Evolutionary conservation across 2,797 vertebrate species (phyloP), one percentile per base, ranked within the genome.

Genomic region (Enteromius unitaeniatus): DNA sequence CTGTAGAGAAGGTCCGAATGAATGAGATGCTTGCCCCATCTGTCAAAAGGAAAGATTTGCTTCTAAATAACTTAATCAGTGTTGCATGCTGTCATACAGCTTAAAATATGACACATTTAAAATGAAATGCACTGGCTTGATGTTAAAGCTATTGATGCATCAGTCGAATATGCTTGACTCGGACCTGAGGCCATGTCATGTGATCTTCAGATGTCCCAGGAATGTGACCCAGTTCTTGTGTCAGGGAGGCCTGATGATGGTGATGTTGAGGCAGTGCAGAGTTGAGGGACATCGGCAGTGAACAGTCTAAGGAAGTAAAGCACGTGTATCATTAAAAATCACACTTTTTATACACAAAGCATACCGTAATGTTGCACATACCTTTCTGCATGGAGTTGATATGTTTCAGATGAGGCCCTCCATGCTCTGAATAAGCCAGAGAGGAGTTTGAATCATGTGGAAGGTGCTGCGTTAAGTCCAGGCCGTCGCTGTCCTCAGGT

Each of bases 101-200:
- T 64, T 47, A 19, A 79, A 68, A 13, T 23, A 26, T 31, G 28
- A 2, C 47, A 28, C 42, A 47, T 3, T 2, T 2, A 9, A n/a
- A 55, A 58, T 31, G 17, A 31, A 64, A 64, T 64, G 60, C 0
- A 3, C 28, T 31, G 60, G 14, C 15, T 7, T 58, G 17, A 72
- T 5, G 2, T 28, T 13, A 14, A 70, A 81, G 26, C 26, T 37
- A 73, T 70, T 42, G 37, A 58, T 53, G 45, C 47, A 19, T 72
- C 21, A 5, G 34, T 26, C 21, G 0, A 64, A 37, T 19, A 60
- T 17, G 26, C 40, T 73, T 64, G 21, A 60, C 42, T 72, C 17
- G 6, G 53, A 90, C 89, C 88, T 87, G 88, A 70, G 84, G 53
- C 89, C 89, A 91, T 60, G 79, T 75, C 77, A 78, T 78, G 65